Evolutionary conservation across 2,888 invertebrate genomes (phyloP), one percentile per base, ranked within the genome.

Genomic region (Drosophila prostipennis): DNA sequence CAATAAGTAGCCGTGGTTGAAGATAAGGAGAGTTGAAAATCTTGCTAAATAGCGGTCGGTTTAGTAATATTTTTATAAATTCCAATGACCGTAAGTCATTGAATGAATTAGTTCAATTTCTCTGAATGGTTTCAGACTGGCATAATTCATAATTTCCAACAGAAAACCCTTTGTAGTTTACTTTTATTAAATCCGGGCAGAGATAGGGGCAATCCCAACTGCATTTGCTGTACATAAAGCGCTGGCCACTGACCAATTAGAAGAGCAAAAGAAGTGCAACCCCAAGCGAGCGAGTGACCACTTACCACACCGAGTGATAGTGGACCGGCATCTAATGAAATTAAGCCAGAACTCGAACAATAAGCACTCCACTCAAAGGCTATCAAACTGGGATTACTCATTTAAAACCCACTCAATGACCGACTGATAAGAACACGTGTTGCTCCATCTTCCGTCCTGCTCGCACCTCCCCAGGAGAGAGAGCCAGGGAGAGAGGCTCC

Each of bases 391-490:
- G 59, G 63, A 72, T 73, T 74, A 76, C 14, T 43, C 53, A 29
- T 43, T 13, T 14, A 6, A 16, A 40, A 43, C 0, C 19, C 45
- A 13, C 61, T 49, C 32, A 46, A 48, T 51, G 67, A 75, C 72
- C 77, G 69, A 77, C 78, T 90, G 89, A 89, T 89, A 89, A 90
- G 89, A 75, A 77, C 79, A 82, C 88, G 86, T 88, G 88, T 88
- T 87, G 89, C 83, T 89, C 57, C 59, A 65, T 34, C 49, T 61
- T 77, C 77, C 64, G 37, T 85, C 88, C 63, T 82, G 54, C 52
- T 89, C 74, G 42, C 51, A 43, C 45, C 49, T 14, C 46, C 29
- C 46, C 46, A 46, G 23, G 13, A 7, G 23, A 23, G 23, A 23
- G 23, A 13, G 26, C 26, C 26, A 13, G 23, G n/a, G 23, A 19